These are phyloP conservation scores for Atlantisia rogersi DNA, from an alignment of 2,113 vertebrate species.

Conservation along the genomic window DNA sequence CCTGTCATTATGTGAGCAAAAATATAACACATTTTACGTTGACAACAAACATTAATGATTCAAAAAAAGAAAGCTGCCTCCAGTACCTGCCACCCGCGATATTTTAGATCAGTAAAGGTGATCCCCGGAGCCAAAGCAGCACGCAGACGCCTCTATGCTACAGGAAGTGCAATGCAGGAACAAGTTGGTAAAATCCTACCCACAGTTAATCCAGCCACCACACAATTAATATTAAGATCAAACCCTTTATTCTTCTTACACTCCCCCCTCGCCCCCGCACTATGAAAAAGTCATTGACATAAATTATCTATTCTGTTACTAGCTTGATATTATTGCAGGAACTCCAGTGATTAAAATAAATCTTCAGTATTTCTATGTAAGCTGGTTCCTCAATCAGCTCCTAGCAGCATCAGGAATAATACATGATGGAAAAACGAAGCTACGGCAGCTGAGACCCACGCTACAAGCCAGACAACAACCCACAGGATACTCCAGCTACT, in stretches of 20 bases:
- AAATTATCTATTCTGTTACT: conserved; percentile 35
- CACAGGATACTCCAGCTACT: conserved; percentile 73
- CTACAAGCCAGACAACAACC: conserved; percentile 73
- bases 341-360: conserved; percentile 71
- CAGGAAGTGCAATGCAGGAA: conserved; percentile 13
- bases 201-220: conserved; percentile 46
- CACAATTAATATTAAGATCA: conserved; percentile 39
- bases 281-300: conserved; percentile 35
- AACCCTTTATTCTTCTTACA: neutral
- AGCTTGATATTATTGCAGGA: conserved; percentile 68
- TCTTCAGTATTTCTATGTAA: conserved; percentile 71
- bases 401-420: conserved; percentile 71
- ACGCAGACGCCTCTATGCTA: neutral
- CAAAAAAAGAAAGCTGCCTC: conserved; percentile 69
- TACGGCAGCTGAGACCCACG: conserved; percentile 71
- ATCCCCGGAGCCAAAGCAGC: conserved; percentile 43
- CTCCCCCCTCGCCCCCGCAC: neutral
- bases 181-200: conserved; percentile 24
- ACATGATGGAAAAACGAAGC: conserved; percentile 77
- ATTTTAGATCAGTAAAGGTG: conserved; percentile 55
- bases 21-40: conserved; percentile 57
- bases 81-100: conserved; percentile 39
- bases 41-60: conserved; percentile 74
- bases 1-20: conserved; percentile 58
- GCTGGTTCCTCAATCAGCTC: conserved; percentile 69